phyloP scores from a whole-genome alignment of 2,113 vertebrate genomes.

The Apus apus region DNA sequence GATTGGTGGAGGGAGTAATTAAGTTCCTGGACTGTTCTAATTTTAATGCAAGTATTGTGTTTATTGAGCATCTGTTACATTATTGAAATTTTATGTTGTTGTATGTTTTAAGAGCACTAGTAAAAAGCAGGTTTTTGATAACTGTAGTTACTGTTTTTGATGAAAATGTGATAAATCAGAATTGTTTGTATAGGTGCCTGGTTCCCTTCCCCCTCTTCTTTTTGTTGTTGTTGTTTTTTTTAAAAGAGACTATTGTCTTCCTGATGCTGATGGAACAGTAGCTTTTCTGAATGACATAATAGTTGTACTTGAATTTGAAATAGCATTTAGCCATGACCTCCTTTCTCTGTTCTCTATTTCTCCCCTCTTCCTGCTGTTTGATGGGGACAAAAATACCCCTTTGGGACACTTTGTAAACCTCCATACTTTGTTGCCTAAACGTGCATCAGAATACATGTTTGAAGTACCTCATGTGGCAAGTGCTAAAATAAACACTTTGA shows the following conservation, averaged over 20 bases:
- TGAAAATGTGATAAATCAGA: not conserved
- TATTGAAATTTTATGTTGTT: not conserved
- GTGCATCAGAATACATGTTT: not conserved
- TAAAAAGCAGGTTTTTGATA: not conserved
- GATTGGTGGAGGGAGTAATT: not conserved
- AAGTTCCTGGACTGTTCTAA: not conserved
- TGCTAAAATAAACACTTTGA: conserved; percentile 39
- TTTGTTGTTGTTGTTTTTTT: no score
- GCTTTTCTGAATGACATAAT: not conserved
- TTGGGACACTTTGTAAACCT: not conserved
- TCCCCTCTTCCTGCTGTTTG: not conserved
- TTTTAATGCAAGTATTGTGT: not conserved
- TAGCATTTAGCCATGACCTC: not conserved
- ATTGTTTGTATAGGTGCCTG: not conserved
- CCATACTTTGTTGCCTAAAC: not conserved
- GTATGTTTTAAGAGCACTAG: not conserved
- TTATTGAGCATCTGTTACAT: not conserved
- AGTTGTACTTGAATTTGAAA: not conserved
- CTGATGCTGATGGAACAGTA: not conserved
- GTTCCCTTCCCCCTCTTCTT: fast-evolving
- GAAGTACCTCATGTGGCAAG: not conserved
- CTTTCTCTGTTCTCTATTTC: not conserved
- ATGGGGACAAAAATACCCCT: fast-evolving
- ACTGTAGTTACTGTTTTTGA: not conserved
- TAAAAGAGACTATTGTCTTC: not conserved